phyloP scores from a whole-genome alignment of 2,888 invertebrate genomes.

The Hedya salicella region DNA sequence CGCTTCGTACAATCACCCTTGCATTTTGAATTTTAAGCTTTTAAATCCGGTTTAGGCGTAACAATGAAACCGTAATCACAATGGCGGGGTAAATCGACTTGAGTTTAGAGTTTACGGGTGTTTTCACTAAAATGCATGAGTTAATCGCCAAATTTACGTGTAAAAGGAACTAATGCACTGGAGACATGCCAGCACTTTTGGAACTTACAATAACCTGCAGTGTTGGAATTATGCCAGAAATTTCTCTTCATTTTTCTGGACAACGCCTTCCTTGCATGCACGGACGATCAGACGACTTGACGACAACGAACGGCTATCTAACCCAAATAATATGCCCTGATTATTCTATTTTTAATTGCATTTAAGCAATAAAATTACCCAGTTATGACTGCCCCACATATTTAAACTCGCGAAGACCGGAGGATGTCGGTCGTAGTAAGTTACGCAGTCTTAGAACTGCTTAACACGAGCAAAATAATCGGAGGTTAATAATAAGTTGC shows the following conservation, averaged over 20 bases:
- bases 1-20: slow-evolving; percentile 40
- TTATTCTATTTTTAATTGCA: slow-evolving; percentile 29
- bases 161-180: slow-evolving; percentile 47
- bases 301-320: slow-evolving; percentile 34
- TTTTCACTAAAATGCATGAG: slow-evolving; percentile 21
- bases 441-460: neutral
- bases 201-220: slow-evolving; percentile 55
- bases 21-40: slow-evolving; percentile 26
- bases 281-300: slow-evolving; percentile 34
- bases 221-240: slow-evolving; percentile 53
- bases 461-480: slow-evolving; percentile 8
- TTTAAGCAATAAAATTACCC: slow-evolving; percentile 9
- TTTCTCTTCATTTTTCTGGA: slow-evolving; percentile 38
- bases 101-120: neutral
- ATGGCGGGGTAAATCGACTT: slow-evolving; percentile 10
- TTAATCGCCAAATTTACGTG: slow-evolving; percentile 39
- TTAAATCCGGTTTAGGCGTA: slow-evolving; percentile 16
- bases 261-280: slow-evolving; percentile 22
- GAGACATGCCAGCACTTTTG: slow-evolving; percentile 53
- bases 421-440: neutral
- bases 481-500: slow-evolving; percentile 34
- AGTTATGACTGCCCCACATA: slow-evolving; percentile 2
- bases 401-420: neutral
- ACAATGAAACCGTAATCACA: slow-evolving; percentile 4
- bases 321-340: slow-evolving; percentile 35